Evolutionary conservation across 1,140 invertebrate species (phyloP).

Genomic region (Gryon sp.): DNA sequence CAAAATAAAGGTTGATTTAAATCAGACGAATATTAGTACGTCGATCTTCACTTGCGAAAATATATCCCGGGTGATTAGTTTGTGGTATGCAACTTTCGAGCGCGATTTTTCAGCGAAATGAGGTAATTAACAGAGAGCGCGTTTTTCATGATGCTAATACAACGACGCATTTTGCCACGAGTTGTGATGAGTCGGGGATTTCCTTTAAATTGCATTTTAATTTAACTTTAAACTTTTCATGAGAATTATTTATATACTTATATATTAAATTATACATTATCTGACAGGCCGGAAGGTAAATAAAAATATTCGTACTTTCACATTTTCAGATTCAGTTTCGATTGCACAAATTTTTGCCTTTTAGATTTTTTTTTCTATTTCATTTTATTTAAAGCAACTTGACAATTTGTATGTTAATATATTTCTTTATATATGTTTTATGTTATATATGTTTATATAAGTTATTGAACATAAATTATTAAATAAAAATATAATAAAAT

Average conservation of each 20-base stretch:
- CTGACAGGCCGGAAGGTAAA: too few relatives aligned
- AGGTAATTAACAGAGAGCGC: slow-evolving; percentile 32
- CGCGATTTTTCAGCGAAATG: slow-evolving; percentile 23
- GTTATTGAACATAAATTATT: too few relatives aligned
- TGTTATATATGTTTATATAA: too few relatives aligned
- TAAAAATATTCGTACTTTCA: too few relatives aligned
- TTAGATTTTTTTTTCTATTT: too few relatives aligned
- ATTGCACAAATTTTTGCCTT: too few relatives aligned
- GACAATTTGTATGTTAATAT: too few relatives aligned
- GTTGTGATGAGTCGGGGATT: slow-evolving; percentile 11
- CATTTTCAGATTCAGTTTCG: too few relatives aligned
- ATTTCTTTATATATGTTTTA: too few relatives aligned
- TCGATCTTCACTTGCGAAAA: slow-evolving; percentile 11
- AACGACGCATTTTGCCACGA: not conserved
- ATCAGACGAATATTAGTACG: slow-evolving; percentile 46
- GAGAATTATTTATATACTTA: not conserved
- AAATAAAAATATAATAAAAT: too few relatives aligned
- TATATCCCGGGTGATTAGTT: slow-evolving; percentile 28
- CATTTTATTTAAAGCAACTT: too few relatives aligned
- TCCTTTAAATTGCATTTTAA: slow-evolving; percentile 2
- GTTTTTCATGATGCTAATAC: not conserved
- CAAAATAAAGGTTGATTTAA: slow-evolving; percentile 57
- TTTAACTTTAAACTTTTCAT: slow-evolving; percentile 10
- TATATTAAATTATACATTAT: not conserved
- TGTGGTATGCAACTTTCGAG: slow-evolving; percentile 45